Base-by-base conservation (phyloP, 2,888 invertebrate species). In the Scotopteryx bipunctaria region DNA sequence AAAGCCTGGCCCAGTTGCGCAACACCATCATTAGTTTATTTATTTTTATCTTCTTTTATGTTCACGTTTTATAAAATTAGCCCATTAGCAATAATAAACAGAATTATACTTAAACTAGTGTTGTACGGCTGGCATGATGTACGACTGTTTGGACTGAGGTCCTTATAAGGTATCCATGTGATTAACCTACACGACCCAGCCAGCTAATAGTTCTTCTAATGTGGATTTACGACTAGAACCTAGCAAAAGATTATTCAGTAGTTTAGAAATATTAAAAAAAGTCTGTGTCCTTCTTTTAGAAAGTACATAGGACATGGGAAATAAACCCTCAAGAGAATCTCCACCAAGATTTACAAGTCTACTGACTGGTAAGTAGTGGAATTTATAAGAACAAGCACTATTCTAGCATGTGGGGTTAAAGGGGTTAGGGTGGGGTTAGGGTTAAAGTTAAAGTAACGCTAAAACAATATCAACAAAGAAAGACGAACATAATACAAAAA, bases 1-100 rank as follows among this genome's bases (percentile, higher is more conserved):
- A 43, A 63, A 81, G 67, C 66, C 61, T 71, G 73, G 63, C 71
- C 75, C 68, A 76, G 64, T 80, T 78, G 73, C 69, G 69, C 70
- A 73, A 77, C 62, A 60, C 51, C 63, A 73, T 63, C 55, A 59
- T 31, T 51, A 40, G 11, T 19, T 13, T 17, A 27, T 31, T 31
- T 48, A 46, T 32, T 46, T 52, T 48, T 47, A 43, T 48, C 19
- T 43, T 3, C 29, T 16, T 21, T 37, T 32, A 41, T 56, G 49
- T 62, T 49, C 57, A 63, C 61, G 67, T 67, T 59, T 69, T 57
- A 59, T 61, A 64, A 71, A n/a, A 69, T 67, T 64, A 67, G 44
- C 54, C 49, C 53, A 66, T 62, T 58, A 63, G 29, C 46, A 59
- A 64, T 61, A 66, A 66, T 69, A 71, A 66, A 29, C 35, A 32